phyloP scores from a whole-genome alignment of 2,888 invertebrate species.

The Metellina segmentata region DNA sequence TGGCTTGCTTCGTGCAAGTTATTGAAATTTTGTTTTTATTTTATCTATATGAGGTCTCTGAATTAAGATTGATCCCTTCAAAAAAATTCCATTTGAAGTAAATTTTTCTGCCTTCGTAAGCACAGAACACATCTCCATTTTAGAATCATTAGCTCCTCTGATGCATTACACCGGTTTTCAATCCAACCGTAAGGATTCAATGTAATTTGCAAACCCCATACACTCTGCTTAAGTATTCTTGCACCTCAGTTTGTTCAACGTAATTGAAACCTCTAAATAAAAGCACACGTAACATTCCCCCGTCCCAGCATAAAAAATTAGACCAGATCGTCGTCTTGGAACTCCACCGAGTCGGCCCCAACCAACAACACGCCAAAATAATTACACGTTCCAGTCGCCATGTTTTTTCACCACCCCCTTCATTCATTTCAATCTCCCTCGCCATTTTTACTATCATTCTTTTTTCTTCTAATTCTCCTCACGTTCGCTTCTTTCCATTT shows the following conservation, averaged over 20 bases:
- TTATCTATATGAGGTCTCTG: no score
- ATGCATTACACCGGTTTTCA: not conserved
- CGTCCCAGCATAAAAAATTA: conserved; percentile 7
- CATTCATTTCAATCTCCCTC: conserved; percentile 70
- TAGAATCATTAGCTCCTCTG: no score
- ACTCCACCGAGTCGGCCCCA: conserved; percentile 24
- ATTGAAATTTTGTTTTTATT: no score
- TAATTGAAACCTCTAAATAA: conserved; percentile 54
- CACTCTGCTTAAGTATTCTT: not conserved
- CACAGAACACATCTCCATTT: no score
- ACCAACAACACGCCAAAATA: conserved; percentile 70
- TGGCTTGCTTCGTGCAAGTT: no score
- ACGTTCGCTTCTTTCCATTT: conserved; percentile 67
- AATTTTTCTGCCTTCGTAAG: no score
- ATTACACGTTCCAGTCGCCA: conserved; percentile 63
- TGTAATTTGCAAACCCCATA: no score
- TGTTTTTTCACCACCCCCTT: conserved; percentile 61
- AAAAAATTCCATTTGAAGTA: no score
- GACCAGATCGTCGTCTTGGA: conserved; percentile 45
- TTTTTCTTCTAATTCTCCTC: conserved; percentile 52
- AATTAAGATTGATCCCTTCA: no score
- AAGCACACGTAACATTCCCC: not conserved
- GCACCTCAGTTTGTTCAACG: conserved; percentile 6
- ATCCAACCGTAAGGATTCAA: not conserved
- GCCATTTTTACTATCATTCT: conserved; percentile 3